These are phyloP conservation scores for Sinella curviseta DNA, from an alignment of 1,140 invertebrate species.

Conservation along the genomic window DNA sequence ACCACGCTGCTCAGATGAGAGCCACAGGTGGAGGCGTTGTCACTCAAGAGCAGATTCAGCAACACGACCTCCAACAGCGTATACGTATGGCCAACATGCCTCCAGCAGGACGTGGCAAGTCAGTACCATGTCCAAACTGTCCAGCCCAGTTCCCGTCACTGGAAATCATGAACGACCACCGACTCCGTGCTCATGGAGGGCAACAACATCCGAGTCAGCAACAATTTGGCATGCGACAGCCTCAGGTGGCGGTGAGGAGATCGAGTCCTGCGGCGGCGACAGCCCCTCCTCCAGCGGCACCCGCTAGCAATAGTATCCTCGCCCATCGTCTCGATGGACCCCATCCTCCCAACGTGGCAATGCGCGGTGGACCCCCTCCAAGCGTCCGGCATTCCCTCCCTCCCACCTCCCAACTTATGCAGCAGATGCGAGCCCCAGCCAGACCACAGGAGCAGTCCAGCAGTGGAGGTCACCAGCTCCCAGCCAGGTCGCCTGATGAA, in stretches of 20 bases:
- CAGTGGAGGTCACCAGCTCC: too few species aligned
- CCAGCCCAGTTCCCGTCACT: not conserved
- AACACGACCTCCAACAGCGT: not conserved
- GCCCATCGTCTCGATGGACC: not conserved
- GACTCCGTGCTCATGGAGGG: not conserved
- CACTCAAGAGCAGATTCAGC: not conserved
- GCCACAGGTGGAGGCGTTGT: not conserved
- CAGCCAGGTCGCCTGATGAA: not conserved
- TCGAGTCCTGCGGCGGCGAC: not conserved
- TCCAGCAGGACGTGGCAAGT: not conserved
- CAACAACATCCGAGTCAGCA: not conserved
- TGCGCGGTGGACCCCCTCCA: not conserved
- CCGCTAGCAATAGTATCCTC: too few species aligned
- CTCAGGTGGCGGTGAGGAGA: not conserved
- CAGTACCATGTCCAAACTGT: not conserved
- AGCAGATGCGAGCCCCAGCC: not conserved
- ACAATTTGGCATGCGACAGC: not conserved
- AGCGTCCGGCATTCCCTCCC: not conserved
- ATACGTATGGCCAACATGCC: not conserved
- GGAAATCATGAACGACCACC: not conserved
- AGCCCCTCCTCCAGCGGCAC: too few species aligned
- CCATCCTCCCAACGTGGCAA: not conserved
- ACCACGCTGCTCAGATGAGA: slow-evolving; percentile 5
- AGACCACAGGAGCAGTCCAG: not conserved
- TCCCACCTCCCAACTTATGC: not conserved